Conservation (phyloP, 2,113 vertebrate species). For the Leiothrix lutea region DNA sequence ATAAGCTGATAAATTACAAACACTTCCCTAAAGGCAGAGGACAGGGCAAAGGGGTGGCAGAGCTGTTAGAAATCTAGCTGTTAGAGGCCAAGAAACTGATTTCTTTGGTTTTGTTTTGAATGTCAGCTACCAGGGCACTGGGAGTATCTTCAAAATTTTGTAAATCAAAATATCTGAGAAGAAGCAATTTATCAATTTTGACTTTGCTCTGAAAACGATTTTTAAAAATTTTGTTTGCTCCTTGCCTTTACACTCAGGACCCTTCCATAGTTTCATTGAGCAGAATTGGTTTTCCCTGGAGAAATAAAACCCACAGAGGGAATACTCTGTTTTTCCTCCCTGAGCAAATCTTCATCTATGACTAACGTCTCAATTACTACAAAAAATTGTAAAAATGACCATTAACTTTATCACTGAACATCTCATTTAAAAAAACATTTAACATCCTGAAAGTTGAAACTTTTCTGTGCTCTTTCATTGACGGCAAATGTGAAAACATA, state of each 20-base stretch:
- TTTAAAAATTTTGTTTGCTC: background rate
- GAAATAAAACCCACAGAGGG: background rate
- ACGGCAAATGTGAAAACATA: background rate
- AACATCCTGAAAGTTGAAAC: background rate
- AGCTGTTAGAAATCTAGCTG: background rate
- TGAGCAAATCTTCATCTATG: background rate
- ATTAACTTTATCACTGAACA: background rate
- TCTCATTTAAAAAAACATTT: background rate
- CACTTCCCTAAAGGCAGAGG: background rate
- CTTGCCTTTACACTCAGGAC: background rate
- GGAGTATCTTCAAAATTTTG: background rate
- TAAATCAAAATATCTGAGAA: background rate
- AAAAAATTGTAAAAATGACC: background rate
- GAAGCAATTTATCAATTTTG: background rate
- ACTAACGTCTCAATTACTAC: background rate
- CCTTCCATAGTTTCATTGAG: background rate
- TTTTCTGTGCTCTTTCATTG: background rate
- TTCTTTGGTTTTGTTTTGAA: background rate
- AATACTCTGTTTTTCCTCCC: background rate
- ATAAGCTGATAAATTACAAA: background rate
- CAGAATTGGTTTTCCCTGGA: background rate
- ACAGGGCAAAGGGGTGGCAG: background rate
- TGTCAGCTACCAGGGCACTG: background rate
- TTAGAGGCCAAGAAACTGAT: background rate
- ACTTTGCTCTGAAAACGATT: background rate